Percentiles rank a stretch among this genome's conserved stretches.
These are phyloP conservation scores for Cephalopterus ornatus DNA, from an alignment of 2,113 vertebrate genomes.

Conservation along the genomic window DNA sequence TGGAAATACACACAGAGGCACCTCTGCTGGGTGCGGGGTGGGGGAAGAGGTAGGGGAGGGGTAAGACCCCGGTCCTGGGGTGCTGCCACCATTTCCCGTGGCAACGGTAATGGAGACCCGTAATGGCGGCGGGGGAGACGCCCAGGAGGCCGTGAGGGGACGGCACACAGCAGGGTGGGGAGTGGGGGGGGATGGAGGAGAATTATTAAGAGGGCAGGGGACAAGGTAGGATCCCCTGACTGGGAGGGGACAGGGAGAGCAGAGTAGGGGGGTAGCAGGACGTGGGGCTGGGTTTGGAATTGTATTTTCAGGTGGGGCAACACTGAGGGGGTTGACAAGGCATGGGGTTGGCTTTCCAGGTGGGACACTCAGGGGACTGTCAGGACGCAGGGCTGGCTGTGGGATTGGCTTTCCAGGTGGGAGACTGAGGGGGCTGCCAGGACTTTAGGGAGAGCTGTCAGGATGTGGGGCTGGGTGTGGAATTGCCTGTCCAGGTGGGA, in stretches of 20 bases:
- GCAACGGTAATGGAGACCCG: not conserved
- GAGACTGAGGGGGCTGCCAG: rapidly evolving
- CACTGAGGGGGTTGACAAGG: not conserved
- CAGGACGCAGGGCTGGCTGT: not conserved
- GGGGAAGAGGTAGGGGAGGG: not conserved
- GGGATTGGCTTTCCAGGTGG: not conserved
- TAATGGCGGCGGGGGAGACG: not conserved
- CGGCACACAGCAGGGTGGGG: not conserved
- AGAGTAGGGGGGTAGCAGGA: not conserved
- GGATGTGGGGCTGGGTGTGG: not conserved
- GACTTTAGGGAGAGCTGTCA: too few relatives aligned
- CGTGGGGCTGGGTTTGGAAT: not conserved
- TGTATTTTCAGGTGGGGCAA: not conserved
- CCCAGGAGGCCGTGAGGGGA: not conserved
- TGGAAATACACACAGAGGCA: rapidly evolving
- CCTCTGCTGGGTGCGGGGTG: rapidly evolving
- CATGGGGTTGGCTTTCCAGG: too few relatives aligned
- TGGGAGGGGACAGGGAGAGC: not conserved
- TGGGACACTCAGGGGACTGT: not conserved
- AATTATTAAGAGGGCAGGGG: not conserved
- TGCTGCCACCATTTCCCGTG: not conserved
- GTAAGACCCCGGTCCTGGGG: not conserved
- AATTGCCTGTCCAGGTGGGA: rapidly evolving
- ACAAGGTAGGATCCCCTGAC: not conserved
- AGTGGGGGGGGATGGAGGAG: too few relatives aligned